A percentile compares a stretch with the other conserved stretches of the same genome.
phyloP scores from a whole-genome alignment of 2,888 invertebrate genomes.

The Cephus rjabovi region DNA sequence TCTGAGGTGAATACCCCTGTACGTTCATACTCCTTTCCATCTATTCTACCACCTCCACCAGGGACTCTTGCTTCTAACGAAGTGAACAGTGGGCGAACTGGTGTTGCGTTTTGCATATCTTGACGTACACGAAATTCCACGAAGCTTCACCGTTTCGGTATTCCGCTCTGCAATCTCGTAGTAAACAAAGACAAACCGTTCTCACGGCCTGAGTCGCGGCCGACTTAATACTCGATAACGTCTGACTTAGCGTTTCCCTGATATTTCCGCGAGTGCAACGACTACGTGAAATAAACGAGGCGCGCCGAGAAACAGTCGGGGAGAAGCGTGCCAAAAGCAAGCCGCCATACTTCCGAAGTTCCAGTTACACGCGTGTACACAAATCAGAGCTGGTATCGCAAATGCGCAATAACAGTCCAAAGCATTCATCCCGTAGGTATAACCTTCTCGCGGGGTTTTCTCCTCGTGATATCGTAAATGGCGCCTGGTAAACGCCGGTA shows the following conservation, averaged over 20 bases:
- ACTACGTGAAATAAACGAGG: background rate
- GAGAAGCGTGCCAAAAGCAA: background rate
- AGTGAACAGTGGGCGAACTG: background rate
- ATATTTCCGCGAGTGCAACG: background rate
- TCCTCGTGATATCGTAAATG: background rate
- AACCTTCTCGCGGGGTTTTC: background rate
- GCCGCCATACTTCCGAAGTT: background rate
- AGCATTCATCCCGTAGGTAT: background rate
- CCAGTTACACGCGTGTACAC: background rate
- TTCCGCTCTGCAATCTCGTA: background rate
- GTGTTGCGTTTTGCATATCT: background rate
- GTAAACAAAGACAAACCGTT: background rate
- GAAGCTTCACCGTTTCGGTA: background rate
- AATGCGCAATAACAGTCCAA: background rate
- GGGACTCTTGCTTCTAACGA: background rate
- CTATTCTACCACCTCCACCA: background rate
- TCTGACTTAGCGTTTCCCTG: background rate
- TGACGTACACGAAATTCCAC: background rate
- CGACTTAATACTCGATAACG: background rate
- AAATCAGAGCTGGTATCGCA: background rate
- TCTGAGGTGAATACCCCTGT: background rate
- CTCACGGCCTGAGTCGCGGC: background rate
- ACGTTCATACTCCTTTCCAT: background rate
- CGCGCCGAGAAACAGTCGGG: background rate
- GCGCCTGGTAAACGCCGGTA: background rate